Conservation (phyloP, 2,797 vertebrate genomes). For the Clangula hyemalis region DNA sequence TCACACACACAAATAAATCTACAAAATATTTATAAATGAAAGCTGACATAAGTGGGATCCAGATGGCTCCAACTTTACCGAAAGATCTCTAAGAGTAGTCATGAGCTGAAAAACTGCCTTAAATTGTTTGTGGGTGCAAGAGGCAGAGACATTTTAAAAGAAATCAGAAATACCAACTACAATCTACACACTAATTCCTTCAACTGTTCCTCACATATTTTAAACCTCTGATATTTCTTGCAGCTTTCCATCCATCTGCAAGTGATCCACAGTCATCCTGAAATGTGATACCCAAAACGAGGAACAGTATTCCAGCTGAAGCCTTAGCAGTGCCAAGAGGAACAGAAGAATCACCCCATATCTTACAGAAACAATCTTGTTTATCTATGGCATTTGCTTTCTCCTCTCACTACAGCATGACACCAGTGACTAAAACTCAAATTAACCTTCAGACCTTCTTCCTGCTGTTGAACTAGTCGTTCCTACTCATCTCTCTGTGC, state of each 20-base stretch:
- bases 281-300: neutral
- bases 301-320: neutral
- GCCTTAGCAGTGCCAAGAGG: neutral
- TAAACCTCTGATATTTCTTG: neutral
- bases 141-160: neutral
- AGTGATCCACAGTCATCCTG: neutral
- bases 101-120: neutral
- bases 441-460: neutral
- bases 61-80: neutral
- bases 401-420: slow-evolving; percentile 3
- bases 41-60: slow-evolving; percentile 4
- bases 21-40: slow-evolving; percentile 13
- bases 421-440: neutral
- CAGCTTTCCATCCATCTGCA: neutral
- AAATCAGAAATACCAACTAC: neutral
- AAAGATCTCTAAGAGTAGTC: neutral
- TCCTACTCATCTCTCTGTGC: neutral
- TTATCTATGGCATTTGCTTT: neutral
- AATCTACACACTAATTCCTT: neutral
- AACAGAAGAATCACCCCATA: neutral
- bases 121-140: neutral
- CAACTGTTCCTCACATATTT: neutral
- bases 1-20: neutral
- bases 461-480: neutral
- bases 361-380: neutral